phyloP scores from a whole-genome alignment of 2,113 vertebrate species.

The Hippocampus mohnikei region DNA sequence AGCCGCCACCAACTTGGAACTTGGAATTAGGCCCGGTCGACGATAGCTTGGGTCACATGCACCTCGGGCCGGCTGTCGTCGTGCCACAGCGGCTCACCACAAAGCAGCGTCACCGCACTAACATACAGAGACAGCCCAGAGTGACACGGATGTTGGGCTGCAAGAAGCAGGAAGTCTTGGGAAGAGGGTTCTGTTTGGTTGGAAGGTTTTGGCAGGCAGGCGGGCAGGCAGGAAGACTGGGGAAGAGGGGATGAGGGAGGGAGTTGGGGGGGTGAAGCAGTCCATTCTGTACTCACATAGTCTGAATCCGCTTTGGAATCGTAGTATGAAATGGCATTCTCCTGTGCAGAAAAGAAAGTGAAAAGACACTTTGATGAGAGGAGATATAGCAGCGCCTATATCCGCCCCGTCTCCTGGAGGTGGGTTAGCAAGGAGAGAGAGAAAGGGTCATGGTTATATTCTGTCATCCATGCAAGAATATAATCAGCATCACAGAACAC shows the following conservation, averaged over 20 bases:
- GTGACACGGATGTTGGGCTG: slow-evolving; percentile 26
- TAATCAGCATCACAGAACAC: slow-evolving; percentile 75
- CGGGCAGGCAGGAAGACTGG: slow-evolving; percentile 3
- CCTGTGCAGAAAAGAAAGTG: slow-evolving; percentile 77
- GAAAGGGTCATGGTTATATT: slow-evolving; percentile 67
- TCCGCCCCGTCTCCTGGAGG: slow-evolving; percentile 38
- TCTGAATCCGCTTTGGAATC: slow-evolving; percentile 94
- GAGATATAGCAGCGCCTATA: slow-evolving; percentile 62
- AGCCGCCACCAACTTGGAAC: neutral
- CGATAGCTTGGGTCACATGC: slow-evolving; percentile 60
- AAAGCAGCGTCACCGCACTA: slow-evolving; percentile 51
- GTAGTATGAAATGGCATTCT: slow-evolving; percentile 92
- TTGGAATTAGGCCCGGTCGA: slow-evolving; percentile 20
- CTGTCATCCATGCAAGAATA: slow-evolving; percentile 72
- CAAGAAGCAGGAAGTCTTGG: slow-evolving; percentile 48
- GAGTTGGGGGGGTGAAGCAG: slow-evolving; percentile 26
- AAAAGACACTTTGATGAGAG: slow-evolving; percentile 65
- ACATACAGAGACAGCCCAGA: slow-evolving; percentile 55
- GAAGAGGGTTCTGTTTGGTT: slow-evolving; percentile 5
- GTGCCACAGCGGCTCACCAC: slow-evolving; percentile 52
- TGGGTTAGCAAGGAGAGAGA: slow-evolving; percentile 38
- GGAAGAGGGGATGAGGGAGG: neutral
- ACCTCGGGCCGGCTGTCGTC: slow-evolving; percentile 36
- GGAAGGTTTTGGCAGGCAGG: slow-evolving; percentile 41
- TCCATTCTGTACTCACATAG: slow-evolving; percentile 82